A percentile compares a stretch with the other conserved stretches of the same genome.
Conservation (phyloP, 2,113 vertebrate genomes). For the Benitochromis conjunctus region DNA sequence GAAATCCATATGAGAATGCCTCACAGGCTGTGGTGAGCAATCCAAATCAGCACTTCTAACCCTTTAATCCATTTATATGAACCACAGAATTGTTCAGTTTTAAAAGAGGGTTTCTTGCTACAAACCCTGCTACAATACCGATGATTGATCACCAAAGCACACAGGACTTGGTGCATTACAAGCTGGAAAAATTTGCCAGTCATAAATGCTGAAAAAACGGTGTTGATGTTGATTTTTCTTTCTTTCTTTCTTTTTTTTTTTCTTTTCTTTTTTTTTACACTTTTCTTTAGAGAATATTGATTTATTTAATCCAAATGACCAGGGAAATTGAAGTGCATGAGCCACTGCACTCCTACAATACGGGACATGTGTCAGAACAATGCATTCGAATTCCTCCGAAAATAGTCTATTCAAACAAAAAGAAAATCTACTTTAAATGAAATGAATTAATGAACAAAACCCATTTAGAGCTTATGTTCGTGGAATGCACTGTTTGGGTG, state of each 20-base stretch:
- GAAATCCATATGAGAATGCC: slow-evolving; percentile 39
- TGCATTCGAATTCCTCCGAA: slow-evolving; percentile 32
- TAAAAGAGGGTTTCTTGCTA: background rate
- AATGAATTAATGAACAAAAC: slow-evolving; percentile 26
- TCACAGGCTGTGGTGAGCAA: slow-evolving; percentile 43
- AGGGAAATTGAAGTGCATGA: slow-evolving; percentile 64
- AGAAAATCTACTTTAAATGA: slow-evolving; percentile 33
- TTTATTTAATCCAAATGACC: slow-evolving; percentile 64
- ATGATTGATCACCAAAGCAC: slow-evolving; percentile 9
- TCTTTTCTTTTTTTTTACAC: background rate
- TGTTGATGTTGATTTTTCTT: slow-evolving; percentile 10
- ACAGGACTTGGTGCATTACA: background rate
- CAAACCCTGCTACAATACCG: slow-evolving; percentile 6
- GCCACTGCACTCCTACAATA: slow-evolving; percentile 57
- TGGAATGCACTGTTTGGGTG: slow-evolving; percentile 5
- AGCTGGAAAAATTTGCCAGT: background rate
- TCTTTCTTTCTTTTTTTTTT: background rate
- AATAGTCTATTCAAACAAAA: slow-evolving; percentile 45
- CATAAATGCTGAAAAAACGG: slow-evolving; percentile 3
- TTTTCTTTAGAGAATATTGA: slow-evolving; percentile 47
- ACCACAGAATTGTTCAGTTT: slow-evolving; percentile 34
- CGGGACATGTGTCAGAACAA: slow-evolving; percentile 53
- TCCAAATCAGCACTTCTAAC: slow-evolving; percentile 49
- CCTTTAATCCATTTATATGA: slow-evolving; percentile 55
- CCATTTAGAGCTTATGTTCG: slow-evolving; percentile 10